Base-by-base conservation (phyloP, 2,113 vertebrate species). In the Labrus mixtus region DNA sequence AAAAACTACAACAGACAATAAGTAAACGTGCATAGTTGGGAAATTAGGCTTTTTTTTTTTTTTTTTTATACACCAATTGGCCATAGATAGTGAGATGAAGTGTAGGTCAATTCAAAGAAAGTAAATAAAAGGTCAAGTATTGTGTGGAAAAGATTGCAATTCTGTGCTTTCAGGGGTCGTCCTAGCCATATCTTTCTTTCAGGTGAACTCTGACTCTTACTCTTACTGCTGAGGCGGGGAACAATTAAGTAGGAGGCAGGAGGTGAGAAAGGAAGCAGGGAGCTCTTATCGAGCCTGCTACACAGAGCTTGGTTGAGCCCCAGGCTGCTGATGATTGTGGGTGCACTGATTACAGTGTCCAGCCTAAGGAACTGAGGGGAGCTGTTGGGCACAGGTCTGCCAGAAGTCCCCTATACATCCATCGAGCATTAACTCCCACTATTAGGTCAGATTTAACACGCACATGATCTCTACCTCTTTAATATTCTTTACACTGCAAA, bases 281-380 rank as follows among this genome's bases (percentile, higher is more conserved):
- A 76, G 64, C 79, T 86, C 84, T 91, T 91, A 90, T 91, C 88
- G 80, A 72, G 55, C 60, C 55, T 33, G 58, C 51, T 53, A 70
- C 76, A 79, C 66, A 46, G 79, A 55, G 61, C 50, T 6, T 25
- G 63, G 71, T 81, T 86, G 51, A 68, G 66, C 78, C 70, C 23
- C 0, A 4, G 72, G 82, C 60, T 68, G 68, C 63, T 58, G 82
- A 76, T 69, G 79, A 81, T 53, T 86, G 61, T 67, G 68, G 70
- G 74, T 69, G 66, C 39, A 13, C 68, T 73, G 80, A 92, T 88
- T 90, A 75, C 58, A 58, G 68, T 84, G 69, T 56, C 25, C 68
- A 67, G 81, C 56, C 65, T 65, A 39, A 61, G 81, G 76, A 73
- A 69, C 45, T 33, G 10, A 74, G 37, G 64, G 58, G 58, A 76